Conservation (phyloP, 2,113 vertebrate species). For the Brachypodius melanocephalos region DNA sequence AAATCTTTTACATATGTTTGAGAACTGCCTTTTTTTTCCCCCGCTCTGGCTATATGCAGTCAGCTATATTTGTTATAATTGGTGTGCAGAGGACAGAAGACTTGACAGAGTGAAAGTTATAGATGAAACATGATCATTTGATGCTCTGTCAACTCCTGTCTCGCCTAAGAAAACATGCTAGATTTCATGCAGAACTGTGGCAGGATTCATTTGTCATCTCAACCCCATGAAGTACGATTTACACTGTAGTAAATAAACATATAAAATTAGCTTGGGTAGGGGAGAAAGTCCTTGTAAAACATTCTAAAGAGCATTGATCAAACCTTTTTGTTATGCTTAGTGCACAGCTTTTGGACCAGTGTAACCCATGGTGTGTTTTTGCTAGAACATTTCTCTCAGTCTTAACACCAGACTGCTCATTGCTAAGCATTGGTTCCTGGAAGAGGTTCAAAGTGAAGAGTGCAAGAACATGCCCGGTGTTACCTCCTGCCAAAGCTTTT, state of each 20-base stretch:
- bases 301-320: neutral
- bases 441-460: neutral
- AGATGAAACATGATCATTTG: conserved; percentile 45
- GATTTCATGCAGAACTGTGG: conserved; percentile 15
- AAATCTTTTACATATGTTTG: neutral
- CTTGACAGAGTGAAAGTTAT: conserved; percentile 55
- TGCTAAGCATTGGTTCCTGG: neutral
- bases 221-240: neutral
- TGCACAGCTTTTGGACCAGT: neutral
- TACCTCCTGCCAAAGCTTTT: conserved; percentile 13
- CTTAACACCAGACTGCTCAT: neutral
- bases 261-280: neutral
- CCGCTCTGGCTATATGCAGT: neutral
- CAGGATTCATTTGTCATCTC: conserved; percentile 45
- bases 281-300: neutral
- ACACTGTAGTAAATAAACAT: conserved; percentile 15
- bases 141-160: conserved; percentile 58
- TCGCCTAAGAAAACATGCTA: conserved; percentile 29
- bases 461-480: neutral
- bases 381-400: neutral
- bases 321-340: neutral
- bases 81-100: conserved; percentile 18
- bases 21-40: neutral
- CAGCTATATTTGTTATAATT: conserved; percentile 47
- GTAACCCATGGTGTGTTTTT: neutral